phyloP scores from a whole-genome alignment of 2,113 vertebrate genomes.

The Oncorhynchus kisutch region DNA sequence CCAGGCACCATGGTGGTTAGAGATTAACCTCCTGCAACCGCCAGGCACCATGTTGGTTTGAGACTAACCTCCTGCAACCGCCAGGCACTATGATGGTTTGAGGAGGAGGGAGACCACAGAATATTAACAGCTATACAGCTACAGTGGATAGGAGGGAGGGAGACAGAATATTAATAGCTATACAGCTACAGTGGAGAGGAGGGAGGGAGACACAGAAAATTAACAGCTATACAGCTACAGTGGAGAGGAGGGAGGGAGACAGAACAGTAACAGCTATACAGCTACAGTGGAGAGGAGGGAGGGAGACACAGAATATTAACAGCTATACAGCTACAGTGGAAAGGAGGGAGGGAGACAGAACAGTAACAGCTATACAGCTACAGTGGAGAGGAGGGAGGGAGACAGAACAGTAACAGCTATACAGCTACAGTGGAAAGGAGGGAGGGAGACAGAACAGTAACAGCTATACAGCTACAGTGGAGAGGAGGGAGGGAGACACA shows the following conservation, averaged over 20 bases:
- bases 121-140: too few species aligned
- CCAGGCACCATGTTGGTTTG: too few species aligned
- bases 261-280: too few species aligned
- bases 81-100: too few species aligned
- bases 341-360: too few species aligned
- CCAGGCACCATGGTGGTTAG: too few species aligned
- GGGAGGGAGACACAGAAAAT: conserved; percentile 40
- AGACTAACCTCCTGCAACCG: too few species aligned
- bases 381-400: conserved; percentile 7
- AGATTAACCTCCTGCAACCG: too few species aligned
- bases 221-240: neutral
- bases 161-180: neutral
- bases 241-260: too few species aligned
- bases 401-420: neutral
- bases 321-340: neutral
- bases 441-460: conserved; percentile 59
- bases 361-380: too few species aligned
- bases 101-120: too few species aligned
- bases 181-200: neutral
- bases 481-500: conserved; percentile 10
- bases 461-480: neutral
- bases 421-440: neutral
- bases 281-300: conserved; percentile 1
- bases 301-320: too few species aligned
- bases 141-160: conserved; percentile 9